Evolutionary conservation across 92 coral and sea anemone genomes (phyloP), one percentile per base, ranked within the genome.

Genomic region (Diadumene lineata): DNA sequence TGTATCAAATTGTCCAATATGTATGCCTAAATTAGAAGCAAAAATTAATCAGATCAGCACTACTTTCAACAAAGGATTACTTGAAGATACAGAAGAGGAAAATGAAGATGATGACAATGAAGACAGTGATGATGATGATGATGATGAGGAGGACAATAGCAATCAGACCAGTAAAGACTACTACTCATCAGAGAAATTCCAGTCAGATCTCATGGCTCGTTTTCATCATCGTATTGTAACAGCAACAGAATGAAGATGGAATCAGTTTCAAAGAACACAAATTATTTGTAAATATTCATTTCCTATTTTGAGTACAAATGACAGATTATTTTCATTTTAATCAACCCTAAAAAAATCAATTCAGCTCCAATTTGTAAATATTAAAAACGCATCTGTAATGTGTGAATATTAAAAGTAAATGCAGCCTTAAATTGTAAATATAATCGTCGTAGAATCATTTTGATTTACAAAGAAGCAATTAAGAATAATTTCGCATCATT

Each of bases 51-150:
- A 69, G 56, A 57, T 78, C 18, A 19, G 28, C 24, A 44, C 72
- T 1, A 34, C 82, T 19, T 78, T 78, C 43, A 78, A 78, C 67
- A 27, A 28, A 11, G 77, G 77, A 1, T 33, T 77, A 23, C 18
- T 77, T 11, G 67, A 43, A 61, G 60, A 33, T 32, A 70, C 38
- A 16, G 67, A 56, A 26, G 72, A 56, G 16, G 61, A 72, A 61
- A 31, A 32, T 16, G 64, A 73, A 27, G 64, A 70, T 50, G 73
- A 71, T 24, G 74, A 31, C 2, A 74, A 81, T 0, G 74, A 46
- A 56, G 71, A 66, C 38, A 63, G 34, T 23, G 85, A 81, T 50
- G 85, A 81, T 11, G 60, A 66, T 56, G 79, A 43, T 46, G 79
- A 63, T 26, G 51, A 60, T 53, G 29, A 31, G 21, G 56, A 55